Conservation (phyloP, 2,888 invertebrate genomes). For the Reticulitermes lucifugus region DNA sequence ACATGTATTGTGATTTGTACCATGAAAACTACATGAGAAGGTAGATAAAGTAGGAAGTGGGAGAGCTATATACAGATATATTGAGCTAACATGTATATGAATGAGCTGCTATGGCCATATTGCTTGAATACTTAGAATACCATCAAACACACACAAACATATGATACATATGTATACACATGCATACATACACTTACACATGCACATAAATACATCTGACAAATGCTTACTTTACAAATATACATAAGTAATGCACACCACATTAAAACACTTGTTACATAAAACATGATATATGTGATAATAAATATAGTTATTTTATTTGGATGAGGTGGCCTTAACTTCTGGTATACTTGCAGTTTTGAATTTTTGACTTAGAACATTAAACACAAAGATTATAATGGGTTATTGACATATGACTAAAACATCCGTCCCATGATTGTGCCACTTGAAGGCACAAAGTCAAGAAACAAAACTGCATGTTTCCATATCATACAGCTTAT, state of each 20-base stretch:
- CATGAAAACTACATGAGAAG: background rate
- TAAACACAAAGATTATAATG: background rate
- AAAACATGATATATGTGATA: conserved; percentile 37
- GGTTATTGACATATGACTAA: background rate
- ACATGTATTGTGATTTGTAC: background rate
- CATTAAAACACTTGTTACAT: conserved; percentile 23
- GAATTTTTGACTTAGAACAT: conserved; percentile 7
- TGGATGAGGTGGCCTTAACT: conserved; percentile 47
- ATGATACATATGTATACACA: conserved; percentile 4
- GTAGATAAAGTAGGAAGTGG: background rate
- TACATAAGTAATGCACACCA: background rate
- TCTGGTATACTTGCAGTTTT: conserved; percentile 45
- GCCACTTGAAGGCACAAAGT: background rate
- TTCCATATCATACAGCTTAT: conserved; percentile 15
- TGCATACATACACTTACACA: conserved; percentile 26
- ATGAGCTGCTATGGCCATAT: conserved; percentile 22
- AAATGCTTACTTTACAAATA: conserved; percentile 24
- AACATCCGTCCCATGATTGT: conserved; percentile 27
- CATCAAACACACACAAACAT: background rate
- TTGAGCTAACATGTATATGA: conserved; percentile 26
- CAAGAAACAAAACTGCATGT: conserved; percentile 20
- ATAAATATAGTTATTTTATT: conserved; percentile 37
- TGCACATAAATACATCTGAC: conserved; percentile 33
- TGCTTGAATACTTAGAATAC: conserved; percentile 27
- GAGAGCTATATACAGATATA: conserved; percentile 12